Evolutionary conservation across 1,140 invertebrate species (phyloP).

Genomic region (Zaprionus taronus): DNA sequence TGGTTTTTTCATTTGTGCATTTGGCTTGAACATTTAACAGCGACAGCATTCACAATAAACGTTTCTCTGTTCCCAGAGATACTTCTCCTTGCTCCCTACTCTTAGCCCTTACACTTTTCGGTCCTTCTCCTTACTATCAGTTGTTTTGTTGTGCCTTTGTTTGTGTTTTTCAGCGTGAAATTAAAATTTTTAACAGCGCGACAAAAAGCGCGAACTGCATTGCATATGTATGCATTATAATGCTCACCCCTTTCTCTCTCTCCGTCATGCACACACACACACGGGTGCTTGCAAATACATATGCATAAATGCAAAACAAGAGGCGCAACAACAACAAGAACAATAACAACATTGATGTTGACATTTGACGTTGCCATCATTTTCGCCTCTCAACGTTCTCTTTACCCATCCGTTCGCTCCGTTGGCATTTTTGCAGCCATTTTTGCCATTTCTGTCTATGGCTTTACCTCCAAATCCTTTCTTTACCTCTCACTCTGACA

Average conservation of each 20-base stretch:
- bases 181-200: constrained; percentile 73
- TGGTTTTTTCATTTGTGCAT: constrained; percentile 36
- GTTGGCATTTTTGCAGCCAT: constrained; percentile 70
- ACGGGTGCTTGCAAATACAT: constrained; percentile 46
- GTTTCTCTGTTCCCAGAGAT: constrained; percentile 13
- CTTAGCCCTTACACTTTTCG: background rate
- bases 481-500: constrained; percentile 1
- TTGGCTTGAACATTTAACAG: constrained; percentile 61
- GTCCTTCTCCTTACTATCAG: constrained; percentile 12
- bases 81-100: background rate
- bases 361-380: constrained; percentile 74
- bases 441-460: constrained; percentile 41
- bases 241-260: background rate
- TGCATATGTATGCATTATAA: constrained; percentile 48
- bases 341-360: constrained; percentile 69
- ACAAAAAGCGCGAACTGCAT: constrained; percentile 53
- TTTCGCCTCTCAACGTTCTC: constrained; percentile 44
- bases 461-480: constrained; percentile 8
- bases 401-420: constrained; percentile 62
- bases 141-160: constrained; percentile 33
- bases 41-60: constrained; percentile 61
- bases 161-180: constrained; percentile 74
- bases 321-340: constrained; percentile 44
- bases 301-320: constrained; percentile 65
- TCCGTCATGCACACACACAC: constrained; percentile 7